A percentile compares a stretch with the other conserved stretches of the same genome.
phyloP scores from a whole-genome alignment of 2,888 invertebrate species.

The Cordilura impudica region DNA sequence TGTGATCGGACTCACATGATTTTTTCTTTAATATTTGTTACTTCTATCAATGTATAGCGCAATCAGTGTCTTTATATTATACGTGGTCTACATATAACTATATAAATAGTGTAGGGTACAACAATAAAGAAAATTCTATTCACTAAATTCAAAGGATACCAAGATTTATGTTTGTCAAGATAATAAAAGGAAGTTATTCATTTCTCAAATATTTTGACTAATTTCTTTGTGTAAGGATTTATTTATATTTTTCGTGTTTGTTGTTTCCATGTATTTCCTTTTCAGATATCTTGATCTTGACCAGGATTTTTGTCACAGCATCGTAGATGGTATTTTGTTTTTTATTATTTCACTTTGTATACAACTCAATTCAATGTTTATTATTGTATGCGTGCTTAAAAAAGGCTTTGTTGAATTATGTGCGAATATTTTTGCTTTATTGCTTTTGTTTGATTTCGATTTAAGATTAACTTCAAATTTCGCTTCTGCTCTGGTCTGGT shows the following conservation, averaged over 20 bases:
- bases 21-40: no score
- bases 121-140: constrained; percentile 8
- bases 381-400: constrained; percentile 55
- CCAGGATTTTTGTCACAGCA: constrained; percentile 36
- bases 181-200: constrained; percentile 30
- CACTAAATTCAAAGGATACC: constrained; percentile 22
- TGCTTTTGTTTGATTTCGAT: constrained; percentile 42
- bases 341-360: constrained; percentile 13
- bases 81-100: no score
- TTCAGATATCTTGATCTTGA: constrained; percentile 47
- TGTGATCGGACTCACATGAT: no score
- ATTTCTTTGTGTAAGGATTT: constrained; percentile 58
- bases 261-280: not conserved
- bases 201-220: constrained; percentile 58
- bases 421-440: constrained; percentile 40
- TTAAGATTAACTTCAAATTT: constrained; percentile 43
- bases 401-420: constrained; percentile 62
- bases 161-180: constrained; percentile 57
- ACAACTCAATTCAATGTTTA: constrained; percentile 23
- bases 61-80: no score
- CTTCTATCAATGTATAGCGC: no score
- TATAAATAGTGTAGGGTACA: not conserved
- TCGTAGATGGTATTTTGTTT: constrained; percentile 3
- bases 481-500: no score
- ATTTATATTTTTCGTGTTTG: constrained; percentile 17